A percentile compares a stretch with the other conserved stretches of the same genome.
Conservation (phyloP, 2,888 invertebrate species). For the Miltochrista miniata region DNA sequence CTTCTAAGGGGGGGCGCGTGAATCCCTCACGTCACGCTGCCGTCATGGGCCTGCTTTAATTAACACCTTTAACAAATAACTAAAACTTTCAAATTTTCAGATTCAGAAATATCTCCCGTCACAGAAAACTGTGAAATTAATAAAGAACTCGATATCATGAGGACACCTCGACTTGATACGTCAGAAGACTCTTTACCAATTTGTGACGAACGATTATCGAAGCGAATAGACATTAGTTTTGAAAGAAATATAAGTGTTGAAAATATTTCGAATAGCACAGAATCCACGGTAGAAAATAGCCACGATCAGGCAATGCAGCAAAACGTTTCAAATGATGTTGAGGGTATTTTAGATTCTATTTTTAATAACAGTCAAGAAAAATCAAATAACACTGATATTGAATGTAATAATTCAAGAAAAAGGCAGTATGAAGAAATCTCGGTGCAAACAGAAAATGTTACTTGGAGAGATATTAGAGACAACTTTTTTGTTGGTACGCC, state of each 20-base stretch:
- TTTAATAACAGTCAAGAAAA: slow-evolving; percentile 8
- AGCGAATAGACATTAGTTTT: not conserved
- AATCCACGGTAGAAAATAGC: slow-evolving; percentile 1
- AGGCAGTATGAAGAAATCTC: slow-evolving; percentile 17
- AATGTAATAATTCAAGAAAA: slow-evolving; percentile 13
- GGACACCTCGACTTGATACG: slow-evolving; percentile 1
- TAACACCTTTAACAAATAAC: no score
- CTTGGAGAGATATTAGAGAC: slow-evolving; percentile 22
- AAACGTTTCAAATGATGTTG: slow-evolving; percentile 14
- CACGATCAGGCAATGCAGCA: not conserved
- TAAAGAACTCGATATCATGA: slow-evolving; percentile 6
- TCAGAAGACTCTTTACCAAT: slow-evolving; percentile 6
- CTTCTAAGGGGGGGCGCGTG: no score
- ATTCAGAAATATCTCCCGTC: slow-evolving; percentile 8
- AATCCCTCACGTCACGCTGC: no score
- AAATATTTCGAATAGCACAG: not conserved
- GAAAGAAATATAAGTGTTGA: not conserved
- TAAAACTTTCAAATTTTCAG: no score
- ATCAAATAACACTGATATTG: not conserved
- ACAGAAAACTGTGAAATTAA: not conserved
- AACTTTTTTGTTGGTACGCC: slow-evolving; percentile 33
- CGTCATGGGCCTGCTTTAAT: no score
- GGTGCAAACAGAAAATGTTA: slow-evolving; percentile 2
- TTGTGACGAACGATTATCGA: not conserved
- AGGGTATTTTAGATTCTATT: slow-evolving; percentile 12